phyloP scores from a whole-genome alignment of 2,888 invertebrate species.

The Aquatica leii region DNA sequence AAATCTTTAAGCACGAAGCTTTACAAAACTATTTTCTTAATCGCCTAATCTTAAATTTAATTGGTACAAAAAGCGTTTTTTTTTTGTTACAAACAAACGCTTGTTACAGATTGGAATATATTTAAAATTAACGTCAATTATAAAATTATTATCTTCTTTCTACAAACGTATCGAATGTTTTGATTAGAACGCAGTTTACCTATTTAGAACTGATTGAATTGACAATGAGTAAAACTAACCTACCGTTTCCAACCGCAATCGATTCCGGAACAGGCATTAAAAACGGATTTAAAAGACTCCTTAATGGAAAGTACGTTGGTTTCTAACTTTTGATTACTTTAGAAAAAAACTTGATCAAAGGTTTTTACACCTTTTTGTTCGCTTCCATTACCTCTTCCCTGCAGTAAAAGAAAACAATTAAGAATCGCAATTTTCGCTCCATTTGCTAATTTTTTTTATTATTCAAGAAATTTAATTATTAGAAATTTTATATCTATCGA shows the following conservation, averaged over 20 bases:
- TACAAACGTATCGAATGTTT: too few species aligned
- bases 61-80: too few species aligned
- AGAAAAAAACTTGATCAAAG: constrained; percentile 31
- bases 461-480: constrained; percentile 22
- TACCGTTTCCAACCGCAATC: constrained; percentile 32
- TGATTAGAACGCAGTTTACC: too few species aligned
- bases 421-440: neutral
- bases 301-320: constrained; percentile 33
- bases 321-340: constrained; percentile 32
- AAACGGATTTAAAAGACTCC: constrained; percentile 36
- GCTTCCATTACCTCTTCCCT: constrained; percentile 17
- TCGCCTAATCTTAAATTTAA: too few species aligned
- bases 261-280: constrained; percentile 37
- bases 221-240: constrained; percentile 12
- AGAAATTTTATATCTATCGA: too few species aligned
- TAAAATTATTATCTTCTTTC: too few species aligned
- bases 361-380: constrained; percentile 29
- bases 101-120: too few species aligned
- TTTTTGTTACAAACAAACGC: too few species aligned
- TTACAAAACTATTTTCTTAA: too few species aligned
- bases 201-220: too few species aligned
- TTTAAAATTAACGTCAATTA: too few species aligned
- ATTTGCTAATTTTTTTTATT: neutral
- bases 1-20: too few species aligned
- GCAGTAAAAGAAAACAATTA: constrained; percentile 16